These are phyloP conservation scores for Malurus leucopterus DNA, from an alignment of 2,797 vertebrate species.

Conservation along the genomic window DNA sequence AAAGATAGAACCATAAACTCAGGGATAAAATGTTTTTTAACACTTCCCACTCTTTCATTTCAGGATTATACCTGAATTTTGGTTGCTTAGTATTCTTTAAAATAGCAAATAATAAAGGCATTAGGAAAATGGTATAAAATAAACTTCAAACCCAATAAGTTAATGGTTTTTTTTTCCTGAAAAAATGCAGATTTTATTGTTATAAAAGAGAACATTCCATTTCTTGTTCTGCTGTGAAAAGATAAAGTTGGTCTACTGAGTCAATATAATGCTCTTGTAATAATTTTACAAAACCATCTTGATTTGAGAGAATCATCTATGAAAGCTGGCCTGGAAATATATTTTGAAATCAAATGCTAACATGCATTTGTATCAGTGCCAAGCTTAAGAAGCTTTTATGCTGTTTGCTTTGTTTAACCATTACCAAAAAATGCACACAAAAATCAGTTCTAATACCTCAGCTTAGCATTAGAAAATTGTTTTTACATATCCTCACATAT, in stretches of 20 bases:
- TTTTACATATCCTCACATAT: neutral
- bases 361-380: neutral
- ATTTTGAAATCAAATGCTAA: neutral
- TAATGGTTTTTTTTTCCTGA: neutral
- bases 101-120: neutral
- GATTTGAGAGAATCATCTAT: neutral
- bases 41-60: neutral
- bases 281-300: neutral
- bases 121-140: neutral
- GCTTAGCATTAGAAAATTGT: neutral
- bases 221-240: neutral
- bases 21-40: neutral
- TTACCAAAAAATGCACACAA: neutral
- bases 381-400: neutral
- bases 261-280: neutral
- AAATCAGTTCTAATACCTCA: neutral
- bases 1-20: neutral
- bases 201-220: neutral
- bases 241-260: neutral
- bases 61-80: neutral
- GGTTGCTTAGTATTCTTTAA: neutral
- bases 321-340: neutral
- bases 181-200: neutral
- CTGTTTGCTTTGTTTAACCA: neutral
- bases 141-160: neutral